Evolutionary conservation across 2,888 invertebrate genomes (phyloP).

Genomic region (Drosophila imparisetae): DNA sequence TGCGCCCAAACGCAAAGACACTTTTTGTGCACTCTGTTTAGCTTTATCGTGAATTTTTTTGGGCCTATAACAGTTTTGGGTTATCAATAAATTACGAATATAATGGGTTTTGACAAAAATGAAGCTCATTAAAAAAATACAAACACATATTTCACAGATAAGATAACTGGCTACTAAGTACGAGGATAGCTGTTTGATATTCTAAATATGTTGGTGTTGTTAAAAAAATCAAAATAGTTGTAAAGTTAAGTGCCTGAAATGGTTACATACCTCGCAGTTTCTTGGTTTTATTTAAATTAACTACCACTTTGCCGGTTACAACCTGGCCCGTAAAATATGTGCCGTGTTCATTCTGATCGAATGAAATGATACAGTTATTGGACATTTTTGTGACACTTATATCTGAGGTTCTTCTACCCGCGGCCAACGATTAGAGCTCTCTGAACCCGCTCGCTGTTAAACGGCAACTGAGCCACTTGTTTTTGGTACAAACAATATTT

Average conservation of each 20-base stretch:
- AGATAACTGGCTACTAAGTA: conserved; percentile 46
- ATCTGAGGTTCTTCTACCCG: not conserved
- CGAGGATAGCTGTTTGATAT: not conserved
- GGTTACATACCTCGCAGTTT: conserved; percentile 80
- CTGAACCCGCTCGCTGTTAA: conserved; percentile 52
- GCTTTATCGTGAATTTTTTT: conserved; percentile 55
- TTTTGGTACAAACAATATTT: conserved; percentile 25
- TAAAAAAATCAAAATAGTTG: conserved; percentile 1
- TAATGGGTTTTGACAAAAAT: conserved; percentile 37
- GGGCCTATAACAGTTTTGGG: conserved; percentile 31
- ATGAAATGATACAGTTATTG: conserved; percentile 79
- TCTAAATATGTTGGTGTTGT: not conserved
- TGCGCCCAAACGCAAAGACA: not conserved
- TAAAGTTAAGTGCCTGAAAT: no score
- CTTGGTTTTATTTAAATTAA: conserved; percentile 80
- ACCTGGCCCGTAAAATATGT: conserved; percentile 85
- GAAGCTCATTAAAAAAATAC: conserved; percentile 29
- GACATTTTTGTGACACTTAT: conserved; percentile 58
- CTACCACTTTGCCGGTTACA: conserved; percentile 80
- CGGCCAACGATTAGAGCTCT: conserved; percentile 15
- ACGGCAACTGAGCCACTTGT: conserved; percentile 49
- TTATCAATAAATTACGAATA: conserved; percentile 58
- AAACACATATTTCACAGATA: conserved; percentile 41
- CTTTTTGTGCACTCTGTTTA: conserved; percentile 15
- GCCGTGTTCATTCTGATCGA: conserved; percentile 88